Percentiles rank a stretch among this genome's conserved stretches.
These are phyloP conservation scores for Syrmaticus mikado DNA, from an alignment of 2,113 vertebrate genomes.

Conservation along the genomic window DNA sequence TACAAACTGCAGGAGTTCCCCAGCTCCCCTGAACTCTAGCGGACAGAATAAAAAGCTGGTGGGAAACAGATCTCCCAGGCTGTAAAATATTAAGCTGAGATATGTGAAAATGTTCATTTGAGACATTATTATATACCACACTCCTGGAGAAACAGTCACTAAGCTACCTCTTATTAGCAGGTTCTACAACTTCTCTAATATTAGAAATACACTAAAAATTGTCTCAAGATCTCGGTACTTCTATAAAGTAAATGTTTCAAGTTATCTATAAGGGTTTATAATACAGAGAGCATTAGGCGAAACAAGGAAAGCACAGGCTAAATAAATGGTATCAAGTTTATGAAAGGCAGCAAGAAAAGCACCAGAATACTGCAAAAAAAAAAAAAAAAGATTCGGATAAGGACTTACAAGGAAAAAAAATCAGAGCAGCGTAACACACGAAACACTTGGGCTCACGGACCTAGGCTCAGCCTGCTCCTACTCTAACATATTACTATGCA, in stretches of 20 bases:
- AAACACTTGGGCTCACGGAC: neutral
- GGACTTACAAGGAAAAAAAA: neutral
- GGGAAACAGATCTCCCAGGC: neutral
- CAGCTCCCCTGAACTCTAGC: neutral
- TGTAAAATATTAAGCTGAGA: slow-evolving; percentile 3
- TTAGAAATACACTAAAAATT: slow-evolving; percentile 58
- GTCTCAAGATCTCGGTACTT: slow-evolving; percentile 46
- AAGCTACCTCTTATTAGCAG: slow-evolving; percentile 60
- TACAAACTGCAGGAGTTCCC: neutral
- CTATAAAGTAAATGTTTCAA: slow-evolving; percentile 28
- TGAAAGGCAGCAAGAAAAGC: slow-evolving; percentile 44
- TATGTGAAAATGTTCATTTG: slow-evolving; percentile 26
- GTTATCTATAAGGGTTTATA: slow-evolving; percentile 34
- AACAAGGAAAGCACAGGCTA: neutral
- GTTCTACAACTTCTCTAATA: slow-evolving; percentile 47
- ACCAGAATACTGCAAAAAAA: neutral
- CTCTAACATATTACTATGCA: neutral
- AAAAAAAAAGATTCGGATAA: neutral
- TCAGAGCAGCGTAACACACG: neutral
- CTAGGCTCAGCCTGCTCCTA: neutral
- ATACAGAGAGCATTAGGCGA: neutral
- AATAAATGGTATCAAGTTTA: neutral
- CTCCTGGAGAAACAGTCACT: slow-evolving; percentile 47
- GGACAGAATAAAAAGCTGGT: slow-evolving; percentile 6
- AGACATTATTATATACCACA: slow-evolving; percentile 35